phyloP scores from a whole-genome alignment of 2,113 vertebrate genomes.

The Orcinus orca region DNA sequence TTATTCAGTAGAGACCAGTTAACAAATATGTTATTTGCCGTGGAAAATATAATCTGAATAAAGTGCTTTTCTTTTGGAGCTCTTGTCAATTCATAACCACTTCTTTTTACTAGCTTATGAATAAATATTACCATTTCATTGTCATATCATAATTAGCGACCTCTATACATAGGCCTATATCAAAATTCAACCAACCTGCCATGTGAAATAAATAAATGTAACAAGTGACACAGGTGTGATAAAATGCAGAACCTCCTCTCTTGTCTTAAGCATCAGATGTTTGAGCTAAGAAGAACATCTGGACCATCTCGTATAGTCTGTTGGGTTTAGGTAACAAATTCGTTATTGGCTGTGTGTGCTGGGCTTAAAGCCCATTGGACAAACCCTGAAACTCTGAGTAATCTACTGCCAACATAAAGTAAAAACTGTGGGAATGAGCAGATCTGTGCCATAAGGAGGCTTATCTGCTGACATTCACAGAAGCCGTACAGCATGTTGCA shows the following conservation, averaged over 20 bases:
- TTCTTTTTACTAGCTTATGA: not conserved
- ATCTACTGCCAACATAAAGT: conserved; percentile 1
- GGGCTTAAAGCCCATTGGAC: not conserved
- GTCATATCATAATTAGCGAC: not conserved
- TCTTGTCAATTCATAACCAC: not conserved
- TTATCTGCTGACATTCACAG: not conserved
- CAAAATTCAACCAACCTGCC: not conserved
- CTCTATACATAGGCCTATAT: not conserved
- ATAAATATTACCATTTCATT: not conserved
- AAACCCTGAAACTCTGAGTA: not conserved
- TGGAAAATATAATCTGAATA: not conserved
- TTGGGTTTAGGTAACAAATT: not conserved
- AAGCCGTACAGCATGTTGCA: conserved; percentile 9
- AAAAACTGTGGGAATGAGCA: conserved; percentile 5
- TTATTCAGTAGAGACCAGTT: not conserved
- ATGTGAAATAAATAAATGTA: not conserved
- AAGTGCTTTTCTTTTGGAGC: not conserved
- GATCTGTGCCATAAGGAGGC: not conserved
- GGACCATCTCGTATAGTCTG: not conserved
- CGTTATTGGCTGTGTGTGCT: not conserved
- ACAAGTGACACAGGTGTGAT: not conserved
- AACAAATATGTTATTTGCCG: not conserved
- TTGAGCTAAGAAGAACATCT: not conserved
- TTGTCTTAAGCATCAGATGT: not conserved
- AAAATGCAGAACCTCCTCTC: not conserved